Conservation (phyloP, 2,888 invertebrate genomes). For the Iselma pallidipennis region DNA sequence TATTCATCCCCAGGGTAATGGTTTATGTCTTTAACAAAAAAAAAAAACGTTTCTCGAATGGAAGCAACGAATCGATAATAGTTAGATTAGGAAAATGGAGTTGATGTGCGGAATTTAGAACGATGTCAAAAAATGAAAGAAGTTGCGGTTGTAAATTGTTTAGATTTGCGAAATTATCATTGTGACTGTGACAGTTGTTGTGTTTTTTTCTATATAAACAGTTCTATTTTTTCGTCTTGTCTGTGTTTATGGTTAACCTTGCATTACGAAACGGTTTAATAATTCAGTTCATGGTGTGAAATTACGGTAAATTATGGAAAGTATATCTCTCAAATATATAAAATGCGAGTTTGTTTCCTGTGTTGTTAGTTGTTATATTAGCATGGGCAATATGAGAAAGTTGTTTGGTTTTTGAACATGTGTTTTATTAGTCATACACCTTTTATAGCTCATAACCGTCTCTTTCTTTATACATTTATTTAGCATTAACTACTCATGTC, state of each 20-base stretch:
- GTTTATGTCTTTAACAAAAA: too few relatives aligned
- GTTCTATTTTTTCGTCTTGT: too few relatives aligned
- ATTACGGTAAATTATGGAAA: slow-evolving; percentile 27
- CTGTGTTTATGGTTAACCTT: slow-evolving; percentile 21
- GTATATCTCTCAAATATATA: slow-evolving; percentile 6
- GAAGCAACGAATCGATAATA: too few relatives aligned
- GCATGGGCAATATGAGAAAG: slow-evolving; percentile 24
- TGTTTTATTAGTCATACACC: slow-evolving; percentile 14
- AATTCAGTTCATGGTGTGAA: slow-evolving; percentile 22
- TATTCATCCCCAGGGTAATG: not conserved
- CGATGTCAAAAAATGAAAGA: not conserved
- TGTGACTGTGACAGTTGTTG: too few relatives aligned
- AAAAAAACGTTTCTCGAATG: too few relatives aligned
- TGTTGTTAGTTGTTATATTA: slow-evolving; percentile 24
- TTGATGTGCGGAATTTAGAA: too few relatives aligned
- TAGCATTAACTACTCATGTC: not conserved
- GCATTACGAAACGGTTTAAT: slow-evolving; percentile 22
- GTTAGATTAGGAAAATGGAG: too few relatives aligned
- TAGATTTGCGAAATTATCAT: too few relatives aligned
- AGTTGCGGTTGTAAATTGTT: not conserved
- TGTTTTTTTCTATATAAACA: too few relatives aligned
- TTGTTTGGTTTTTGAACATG: slow-evolving; percentile 16
- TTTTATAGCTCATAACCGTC: slow-evolving; percentile 14
- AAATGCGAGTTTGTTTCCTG: slow-evolving; percentile 20
- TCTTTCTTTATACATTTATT: slow-evolving; percentile 11